phyloP scores from a whole-genome alignment of 2,888 invertebrate genomes.

The Xestia xanthographa region DNA sequence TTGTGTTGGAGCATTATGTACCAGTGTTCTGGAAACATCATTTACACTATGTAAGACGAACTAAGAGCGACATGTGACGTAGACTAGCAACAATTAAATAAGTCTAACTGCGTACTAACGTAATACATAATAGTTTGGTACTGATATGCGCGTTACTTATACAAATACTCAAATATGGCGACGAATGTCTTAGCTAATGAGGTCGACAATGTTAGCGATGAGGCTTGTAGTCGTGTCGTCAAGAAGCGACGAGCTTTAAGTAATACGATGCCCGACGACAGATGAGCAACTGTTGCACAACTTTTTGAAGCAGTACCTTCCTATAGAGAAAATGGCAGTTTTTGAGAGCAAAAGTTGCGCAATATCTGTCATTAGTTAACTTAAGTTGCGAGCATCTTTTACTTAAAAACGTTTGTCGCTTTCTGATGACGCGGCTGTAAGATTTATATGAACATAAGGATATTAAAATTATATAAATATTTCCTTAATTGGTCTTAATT shows the following conservation, averaged over 20 bases:
- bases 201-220: constrained; percentile 32
- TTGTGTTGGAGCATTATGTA: neutral
- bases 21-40: neutral
- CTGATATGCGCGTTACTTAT: constrained; percentile 59
- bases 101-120: constrained; percentile 38
- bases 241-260: neutral
- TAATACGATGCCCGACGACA: neutral
- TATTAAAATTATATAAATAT: constrained; percentile 53
- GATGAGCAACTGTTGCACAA: neutral
- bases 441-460: constrained; percentile 40
- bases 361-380: neutral
- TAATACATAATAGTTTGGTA: constrained; percentile 23
- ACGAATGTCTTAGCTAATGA: constrained; percentile 45
- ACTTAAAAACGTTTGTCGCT: neutral
- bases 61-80: constrained; percentile 4
- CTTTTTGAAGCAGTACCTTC: neutral
- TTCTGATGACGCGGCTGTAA: constrained; percentile 17
- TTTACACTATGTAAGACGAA: constrained; percentile 36
- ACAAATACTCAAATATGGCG: constrained; percentile 50
- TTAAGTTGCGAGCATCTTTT: neutral
- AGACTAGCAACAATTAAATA: constrained; percentile 48
- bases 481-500: constrained; percentile 49
- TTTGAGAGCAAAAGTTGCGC: neutral
- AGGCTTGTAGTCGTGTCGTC: constrained; percentile 13
- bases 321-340: neutral